phyloP scores from a whole-genome alignment of 2,888 invertebrate species.

The Apotomis turbidana region DNA sequence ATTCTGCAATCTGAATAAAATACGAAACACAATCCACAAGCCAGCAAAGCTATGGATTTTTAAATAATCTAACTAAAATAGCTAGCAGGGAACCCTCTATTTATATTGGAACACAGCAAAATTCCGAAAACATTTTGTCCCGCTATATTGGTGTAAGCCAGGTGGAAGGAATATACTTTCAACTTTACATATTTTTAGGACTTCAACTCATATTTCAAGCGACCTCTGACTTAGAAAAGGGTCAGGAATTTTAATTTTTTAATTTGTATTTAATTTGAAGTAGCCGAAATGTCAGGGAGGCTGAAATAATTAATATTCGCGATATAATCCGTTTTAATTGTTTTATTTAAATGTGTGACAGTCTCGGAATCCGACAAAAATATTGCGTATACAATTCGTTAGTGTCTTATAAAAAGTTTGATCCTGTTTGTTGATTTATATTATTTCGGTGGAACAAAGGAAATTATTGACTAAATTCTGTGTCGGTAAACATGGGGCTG shows the following conservation, averaged over 20 bases:
- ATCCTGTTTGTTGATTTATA: too few species aligned
- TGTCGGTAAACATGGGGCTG: constrained; percentile 24
- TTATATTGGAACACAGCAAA: neutral
- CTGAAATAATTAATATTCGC: too few species aligned
- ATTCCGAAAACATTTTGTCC: constrained; percentile 24
- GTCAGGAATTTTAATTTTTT: neutral
- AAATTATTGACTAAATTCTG: constrained; percentile 13
- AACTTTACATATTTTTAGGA: constrained; percentile 37
- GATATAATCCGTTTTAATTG: too few species aligned
- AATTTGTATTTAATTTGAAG: too few species aligned
- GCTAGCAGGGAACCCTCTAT: neutral
- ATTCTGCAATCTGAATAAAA: neutral
- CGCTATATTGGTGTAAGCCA: constrained; percentile 26
- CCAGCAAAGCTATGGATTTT: neutral
- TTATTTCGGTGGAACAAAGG: neutral
- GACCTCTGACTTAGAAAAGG: constrained; percentile 30
- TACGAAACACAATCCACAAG: neutral
- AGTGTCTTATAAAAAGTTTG: too few species aligned
- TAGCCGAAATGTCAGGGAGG: too few species aligned
- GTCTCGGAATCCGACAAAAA: too few species aligned
- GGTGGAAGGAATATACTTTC: constrained; percentile 16
- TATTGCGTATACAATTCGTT: too few species aligned
- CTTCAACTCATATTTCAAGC: constrained; percentile 26
- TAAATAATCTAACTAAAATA: neutral
- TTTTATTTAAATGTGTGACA: too few species aligned